These are phyloP conservation scores for Leiothrix lutea DNA, from an alignment of 2,113 vertebrate genomes.

Conservation along the genomic window DNA sequence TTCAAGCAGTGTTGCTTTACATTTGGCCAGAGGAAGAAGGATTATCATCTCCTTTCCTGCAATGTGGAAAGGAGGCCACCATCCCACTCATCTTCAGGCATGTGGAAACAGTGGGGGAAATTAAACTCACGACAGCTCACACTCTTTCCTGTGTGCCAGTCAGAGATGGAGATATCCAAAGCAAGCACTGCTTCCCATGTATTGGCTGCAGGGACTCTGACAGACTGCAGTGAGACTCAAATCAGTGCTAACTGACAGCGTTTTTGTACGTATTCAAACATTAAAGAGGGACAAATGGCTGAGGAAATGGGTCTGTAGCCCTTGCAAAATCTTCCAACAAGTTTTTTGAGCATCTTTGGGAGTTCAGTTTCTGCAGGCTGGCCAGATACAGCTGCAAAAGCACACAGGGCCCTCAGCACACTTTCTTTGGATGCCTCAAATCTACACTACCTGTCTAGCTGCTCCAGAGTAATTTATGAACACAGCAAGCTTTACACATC, in stretches of 20 bases:
- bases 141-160: not conserved
- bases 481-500: not conserved
- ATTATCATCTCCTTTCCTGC: slow-evolving; percentile 11
- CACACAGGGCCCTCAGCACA: not conserved
- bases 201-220: not conserved
- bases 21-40: not conserved
- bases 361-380: not conserved
- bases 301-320: not conserved
- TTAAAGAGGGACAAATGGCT: not conserved
- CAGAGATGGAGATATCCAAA: not conserved
- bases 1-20: not conserved
- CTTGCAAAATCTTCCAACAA: not conserved
- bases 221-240: not conserved
- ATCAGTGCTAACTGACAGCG: not conserved
- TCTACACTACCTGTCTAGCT: not conserved
- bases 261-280: not conserved
- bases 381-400: not conserved
- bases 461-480: not conserved
- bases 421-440: not conserved
- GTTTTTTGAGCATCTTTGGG: not conserved
- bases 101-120: slow-evolving; percentile 39
- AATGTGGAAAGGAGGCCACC: slow-evolving; percentile 43
- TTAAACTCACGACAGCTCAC: not conserved
- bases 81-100: slow-evolving; percentile 21
- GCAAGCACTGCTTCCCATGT: not conserved